These are phyloP conservation scores for Poeciliopsis occidentalis DNA, from an alignment of 2,113 vertebrate genomes.

Conservation along the genomic window DNA sequence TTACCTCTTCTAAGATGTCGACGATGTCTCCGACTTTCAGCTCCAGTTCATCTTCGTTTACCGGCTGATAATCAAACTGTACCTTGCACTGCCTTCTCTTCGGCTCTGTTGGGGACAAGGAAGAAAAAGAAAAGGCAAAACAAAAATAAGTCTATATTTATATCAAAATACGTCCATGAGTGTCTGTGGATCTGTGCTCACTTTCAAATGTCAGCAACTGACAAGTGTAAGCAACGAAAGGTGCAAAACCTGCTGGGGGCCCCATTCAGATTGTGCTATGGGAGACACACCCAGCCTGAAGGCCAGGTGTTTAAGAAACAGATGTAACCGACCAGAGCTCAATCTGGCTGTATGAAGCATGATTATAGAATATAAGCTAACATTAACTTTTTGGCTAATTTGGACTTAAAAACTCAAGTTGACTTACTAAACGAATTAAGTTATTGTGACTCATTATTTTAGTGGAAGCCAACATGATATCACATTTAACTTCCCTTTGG, in stretches of 20 bases:
- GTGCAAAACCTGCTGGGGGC: background rate
- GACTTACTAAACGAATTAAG: no score
- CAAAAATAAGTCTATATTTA: background rate
- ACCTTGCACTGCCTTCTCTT: conserved; percentile 91
- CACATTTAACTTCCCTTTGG: no score
- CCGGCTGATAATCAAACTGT: conserved; percentile 88
- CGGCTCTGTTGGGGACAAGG: conserved; percentile 73
- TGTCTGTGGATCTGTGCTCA: background rate
- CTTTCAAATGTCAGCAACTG: background rate
- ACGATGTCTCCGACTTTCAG: conserved; percentile 89
- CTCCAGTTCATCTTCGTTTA: conserved; percentile 95
- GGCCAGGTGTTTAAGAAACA: background rate
- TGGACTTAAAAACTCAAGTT: no score
- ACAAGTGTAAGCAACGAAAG: background rate
- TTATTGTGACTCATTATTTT: no score
- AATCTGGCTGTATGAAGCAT: background rate
- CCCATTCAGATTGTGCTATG: no score
- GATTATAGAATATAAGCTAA: no score
- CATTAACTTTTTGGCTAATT: no score
- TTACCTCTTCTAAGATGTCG: conserved; percentile 91
- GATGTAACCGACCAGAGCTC: background rate
- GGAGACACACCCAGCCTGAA: background rate
- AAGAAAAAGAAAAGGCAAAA: background rate
- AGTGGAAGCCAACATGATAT: no score
- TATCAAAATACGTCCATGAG: background rate